Evolutionary conservation across 2,797 vertebrate species (phyloP).

Genomic region (Labeo calbasu): DNA sequence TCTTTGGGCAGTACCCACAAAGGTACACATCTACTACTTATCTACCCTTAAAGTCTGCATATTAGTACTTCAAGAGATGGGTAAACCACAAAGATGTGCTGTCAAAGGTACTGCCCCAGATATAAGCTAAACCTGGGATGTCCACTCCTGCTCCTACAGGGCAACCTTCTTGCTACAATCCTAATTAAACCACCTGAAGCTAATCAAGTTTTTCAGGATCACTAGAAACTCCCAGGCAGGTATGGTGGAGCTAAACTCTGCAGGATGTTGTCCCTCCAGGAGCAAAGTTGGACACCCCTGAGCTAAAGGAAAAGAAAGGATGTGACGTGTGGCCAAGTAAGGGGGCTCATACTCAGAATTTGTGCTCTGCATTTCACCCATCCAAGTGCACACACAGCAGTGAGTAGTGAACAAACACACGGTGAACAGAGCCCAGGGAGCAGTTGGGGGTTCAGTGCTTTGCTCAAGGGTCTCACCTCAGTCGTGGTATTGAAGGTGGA

Average conservation of each 20-base stretch:
- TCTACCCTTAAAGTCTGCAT: not conserved
- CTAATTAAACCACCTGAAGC: slow-evolving; percentile 2
- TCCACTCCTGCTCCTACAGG: not conserved
- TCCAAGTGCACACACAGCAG: too few relatives aligned
- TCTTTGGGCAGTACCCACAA: not conserved
- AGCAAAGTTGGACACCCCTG: not conserved
- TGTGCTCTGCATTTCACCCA: too few relatives aligned
- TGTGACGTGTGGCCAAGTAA: too few relatives aligned
- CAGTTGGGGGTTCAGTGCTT: too few relatives aligned
- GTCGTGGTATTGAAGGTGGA: too few relatives aligned
- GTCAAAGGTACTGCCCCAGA: not conserved
- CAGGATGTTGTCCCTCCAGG: not conserved
- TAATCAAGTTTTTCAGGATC: not conserved
- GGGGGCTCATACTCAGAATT: too few relatives aligned
- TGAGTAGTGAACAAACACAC: too few relatives aligned
- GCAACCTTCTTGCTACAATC: not conserved
- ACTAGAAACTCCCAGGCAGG: not conserved
- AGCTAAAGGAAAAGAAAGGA: too few relatives aligned
- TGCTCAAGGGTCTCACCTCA: too few relatives aligned
- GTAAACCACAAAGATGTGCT: not conserved
- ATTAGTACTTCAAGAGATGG: not conserved
- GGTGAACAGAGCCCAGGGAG: too few relatives aligned
- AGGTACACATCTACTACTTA: too few relatives aligned
- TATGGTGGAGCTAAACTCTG: not conserved
- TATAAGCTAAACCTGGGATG: not conserved